A percentile compares a stretch with the other conserved stretches of the same genome.
These are phyloP conservation scores for Celastrina argiolus DNA, from an alignment of 2,888 invertebrate genomes.

Conservation along the genomic window DNA sequence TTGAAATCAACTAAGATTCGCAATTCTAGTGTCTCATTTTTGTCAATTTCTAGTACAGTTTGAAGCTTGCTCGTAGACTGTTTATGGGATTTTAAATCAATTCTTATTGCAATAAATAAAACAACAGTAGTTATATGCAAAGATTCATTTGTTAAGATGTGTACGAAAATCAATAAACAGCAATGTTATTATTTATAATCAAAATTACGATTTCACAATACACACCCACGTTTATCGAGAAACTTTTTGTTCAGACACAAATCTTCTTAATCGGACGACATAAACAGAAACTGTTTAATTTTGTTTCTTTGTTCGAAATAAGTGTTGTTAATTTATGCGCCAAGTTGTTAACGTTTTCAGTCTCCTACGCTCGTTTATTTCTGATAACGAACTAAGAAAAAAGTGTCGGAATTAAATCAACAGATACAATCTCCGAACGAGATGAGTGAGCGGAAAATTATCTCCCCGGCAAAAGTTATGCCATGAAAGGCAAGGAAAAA, in stretches of 20 bases:
- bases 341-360: conserved; percentile 29
- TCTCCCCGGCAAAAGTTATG: conserved; percentile 38
- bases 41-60: no score
- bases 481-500: conserved; percentile 52
- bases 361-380: conserved; percentile 38
- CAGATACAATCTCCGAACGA: conserved; percentile 58
- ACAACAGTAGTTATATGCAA: no score
- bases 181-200: no score
- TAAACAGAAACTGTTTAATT: conserved; percentile 27
- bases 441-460: conserved; percentile 53
- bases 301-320: conserved; percentile 6
- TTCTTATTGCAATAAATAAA: background rate
- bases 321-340: conserved; percentile 19
- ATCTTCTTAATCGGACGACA: background rate
- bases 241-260: background rate
- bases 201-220: no score
- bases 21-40: background rate
- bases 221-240: background rate
- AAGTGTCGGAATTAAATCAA: conserved; percentile 65
- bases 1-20: conserved; percentile 43
- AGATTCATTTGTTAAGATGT: no score
- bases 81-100: background rate
- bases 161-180: no score
- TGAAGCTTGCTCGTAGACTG: background rate
- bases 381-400: conserved; percentile 49